Base-by-base conservation (phyloP, 2,113 vertebrate species). In the Delphinus delphis region DNA sequence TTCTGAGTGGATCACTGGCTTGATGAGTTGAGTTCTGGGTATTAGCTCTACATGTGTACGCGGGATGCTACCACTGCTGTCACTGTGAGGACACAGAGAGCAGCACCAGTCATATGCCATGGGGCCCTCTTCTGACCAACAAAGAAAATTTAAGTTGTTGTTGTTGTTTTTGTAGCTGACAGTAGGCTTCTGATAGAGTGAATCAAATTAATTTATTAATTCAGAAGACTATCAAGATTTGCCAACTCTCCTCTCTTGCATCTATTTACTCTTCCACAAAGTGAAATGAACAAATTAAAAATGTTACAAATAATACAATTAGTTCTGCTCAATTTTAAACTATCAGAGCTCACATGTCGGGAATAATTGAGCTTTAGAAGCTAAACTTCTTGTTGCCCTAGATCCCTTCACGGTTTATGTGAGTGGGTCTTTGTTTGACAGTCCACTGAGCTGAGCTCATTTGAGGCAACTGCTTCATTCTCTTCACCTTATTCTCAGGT, bases 1-100 rank as follows among this genome's bases (percentile, higher is more conserved):
- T 62, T 44, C 82, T 41, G 38, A 28, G 12, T 44, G 65, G 60
- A 33, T 73, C 87, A 8, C 28, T 0, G 9, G 50, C 47, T 68
- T 33, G 9, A 2, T 6, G 20, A 12, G 41, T 68, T 33, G 79
- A 41, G 33, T 47, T 58, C 23, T 14, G 9, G 53, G 23, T 6
- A 4, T 70, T 26, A 67, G 38, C 18, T 76, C n/a, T 36, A 0
- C 1, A 0, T 4, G 26, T 3, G 14, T 2, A 3, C 21, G 1
- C 8, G 58, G 62, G 21, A 44, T 26, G 21, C 63, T 62, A 23
- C 9, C 2, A 2, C 21, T 9, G 41, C 36, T 28, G 2, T 25
- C 36, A 18, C 25, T 41, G 38, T 71, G 28, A 71, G 12, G 63
- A 50, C 47, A 41, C 38, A 13, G 58, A 53, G 17, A 53, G 50